Percentiles rank a stretch among this genome's conserved stretches.
Evolutionary conservation across 1,140 invertebrate genomes (phyloP).

Genomic region (Carcinoscorpius rotundicauda): DNA sequence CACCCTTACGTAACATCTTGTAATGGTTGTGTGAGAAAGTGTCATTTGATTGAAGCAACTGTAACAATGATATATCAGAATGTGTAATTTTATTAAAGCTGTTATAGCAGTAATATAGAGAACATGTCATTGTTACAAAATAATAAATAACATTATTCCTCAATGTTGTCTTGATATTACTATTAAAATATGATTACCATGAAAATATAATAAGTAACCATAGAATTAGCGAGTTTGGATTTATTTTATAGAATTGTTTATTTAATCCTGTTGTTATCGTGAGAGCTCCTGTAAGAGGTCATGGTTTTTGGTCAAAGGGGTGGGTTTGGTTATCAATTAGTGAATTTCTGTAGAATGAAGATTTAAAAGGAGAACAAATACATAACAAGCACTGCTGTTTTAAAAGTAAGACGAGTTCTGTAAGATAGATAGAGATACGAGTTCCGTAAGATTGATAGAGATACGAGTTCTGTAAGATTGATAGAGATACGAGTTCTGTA

Average conservation of each 20-base stretch:
- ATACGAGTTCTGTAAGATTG: constrained; percentile 36
- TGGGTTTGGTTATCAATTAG: constrained; percentile 11
- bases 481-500: constrained; percentile 38
- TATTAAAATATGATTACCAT: constrained; percentile 31
- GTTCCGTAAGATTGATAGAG: constrained; percentile 36
- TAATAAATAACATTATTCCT: constrained; percentile 51
- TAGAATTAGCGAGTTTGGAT: constrained; percentile 34
- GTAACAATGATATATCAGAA: too few relatives aligned
- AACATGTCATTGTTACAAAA: constrained; percentile 49
- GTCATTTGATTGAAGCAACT: too few relatives aligned
- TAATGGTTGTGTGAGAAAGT: too few relatives aligned
- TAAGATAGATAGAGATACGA: constrained; percentile 34
- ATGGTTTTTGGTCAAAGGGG: constrained; percentile 34
- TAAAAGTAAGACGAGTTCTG: constrained; percentile 39
- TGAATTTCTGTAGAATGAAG: constrained; percentile 11
- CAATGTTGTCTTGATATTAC: constrained; percentile 39
- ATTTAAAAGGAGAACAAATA: constrained; percentile 28
- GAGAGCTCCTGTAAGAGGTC: constrained; percentile 38
- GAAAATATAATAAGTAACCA: constrained; percentile 36
- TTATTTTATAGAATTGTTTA: constrained; percentile 40
- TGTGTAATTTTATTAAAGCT: too few relatives aligned
- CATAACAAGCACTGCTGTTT: constrained; percentile 42
- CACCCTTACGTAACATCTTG: too few relatives aligned
- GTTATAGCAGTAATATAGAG: constrained; percentile 40
- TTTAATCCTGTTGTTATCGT: constrained; percentile 33